Conservation (phyloP, 2,113 vertebrate species). For the Plectropomus leopardus region DNA sequence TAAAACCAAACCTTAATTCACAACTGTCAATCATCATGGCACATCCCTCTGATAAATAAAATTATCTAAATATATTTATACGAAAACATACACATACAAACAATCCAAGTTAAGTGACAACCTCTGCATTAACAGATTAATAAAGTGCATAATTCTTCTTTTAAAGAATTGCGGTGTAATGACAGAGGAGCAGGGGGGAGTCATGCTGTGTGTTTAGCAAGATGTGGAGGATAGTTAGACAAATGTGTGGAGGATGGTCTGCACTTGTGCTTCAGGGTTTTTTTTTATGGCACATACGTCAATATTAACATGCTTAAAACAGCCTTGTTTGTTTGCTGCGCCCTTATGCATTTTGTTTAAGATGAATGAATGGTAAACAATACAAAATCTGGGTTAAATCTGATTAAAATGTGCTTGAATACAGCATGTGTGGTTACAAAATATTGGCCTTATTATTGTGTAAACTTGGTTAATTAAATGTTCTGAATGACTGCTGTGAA, state of each 20-base stretch:
- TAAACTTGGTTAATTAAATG: neutral
- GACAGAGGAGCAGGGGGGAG: conserved; percentile 3
- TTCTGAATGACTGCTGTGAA: neutral
- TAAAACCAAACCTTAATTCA: conserved; percentile 13
- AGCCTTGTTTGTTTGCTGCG: conserved; percentile 10
- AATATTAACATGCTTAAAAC: conserved; percentile 43
- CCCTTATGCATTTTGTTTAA: neutral
- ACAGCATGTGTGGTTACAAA: conserved; percentile 4
- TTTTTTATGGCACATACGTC: conserved; percentile 40
- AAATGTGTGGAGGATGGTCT: conserved; percentile 36
- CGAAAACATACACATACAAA: conserved; percentile 48
- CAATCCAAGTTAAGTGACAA: conserved; percentile 30
- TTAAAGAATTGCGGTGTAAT: conserved; percentile 19
- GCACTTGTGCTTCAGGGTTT: conserved; percentile 49
- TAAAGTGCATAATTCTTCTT: conserved; percentile 71
- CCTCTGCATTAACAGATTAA: conserved; percentile 47
- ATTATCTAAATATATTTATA: conserved; percentile 48
- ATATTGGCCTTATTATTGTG: neutral
- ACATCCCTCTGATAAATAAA: conserved; percentile 67
- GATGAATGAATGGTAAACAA: neutral
- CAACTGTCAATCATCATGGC: conserved; percentile 42
- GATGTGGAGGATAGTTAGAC: neutral
- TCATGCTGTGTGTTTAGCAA: conserved; percentile 35
- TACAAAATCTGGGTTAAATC: conserved; percentile 1
- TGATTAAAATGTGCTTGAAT: neutral